Evolutionary conservation across 2,797 vertebrate genomes (phyloP), one percentile per base, ranked within the genome.

Genomic region (Schizothorax lantsangensis): DNA sequence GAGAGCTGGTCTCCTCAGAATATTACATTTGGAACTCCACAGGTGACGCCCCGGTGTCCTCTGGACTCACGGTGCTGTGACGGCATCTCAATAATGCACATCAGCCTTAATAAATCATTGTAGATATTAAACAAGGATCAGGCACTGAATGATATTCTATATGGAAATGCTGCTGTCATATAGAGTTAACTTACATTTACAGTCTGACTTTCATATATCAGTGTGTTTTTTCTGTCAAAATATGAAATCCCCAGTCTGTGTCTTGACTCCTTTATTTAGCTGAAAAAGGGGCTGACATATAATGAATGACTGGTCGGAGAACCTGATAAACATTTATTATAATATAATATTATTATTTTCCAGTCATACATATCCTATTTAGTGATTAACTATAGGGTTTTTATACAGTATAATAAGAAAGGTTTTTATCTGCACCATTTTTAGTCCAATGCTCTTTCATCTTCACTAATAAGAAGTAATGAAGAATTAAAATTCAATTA

Each of bases 21-120:
- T 99, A 98, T 91, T 98, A 95, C 93, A 97, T 99, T 91, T 99
- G 98, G 98, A 99, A 99, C 94, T 97, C 97, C 89, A 97, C 97
- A 91, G 97, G 96, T 15, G 89, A 94, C 45, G 97, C 97, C 84
- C 98, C 98, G 1, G 90, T 96, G 40, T 95, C 94, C 15, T 94
- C 94, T 83, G 94, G 94, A 6, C 93, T 93, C 79, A 90, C 93
- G 91, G 94, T 93, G 83, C 89, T 95, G 79, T 96, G 94, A 90
- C 23, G 8, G 52, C 49, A 23, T 40, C 73, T 45, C 15, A 74
- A 14, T 87, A 17, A 11, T 43, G 17, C 49, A 74, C 40, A n/a
- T 23, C 49, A 9, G 66, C 64, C 43, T 68, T 74, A 33, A 84
- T 23, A 81, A 71, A 87, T 21, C 5, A 62, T 33, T 66, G 57